phyloP scores from a whole-genome alignment of 2,888 invertebrate species.

The Linhomoeus sp. region DNA sequence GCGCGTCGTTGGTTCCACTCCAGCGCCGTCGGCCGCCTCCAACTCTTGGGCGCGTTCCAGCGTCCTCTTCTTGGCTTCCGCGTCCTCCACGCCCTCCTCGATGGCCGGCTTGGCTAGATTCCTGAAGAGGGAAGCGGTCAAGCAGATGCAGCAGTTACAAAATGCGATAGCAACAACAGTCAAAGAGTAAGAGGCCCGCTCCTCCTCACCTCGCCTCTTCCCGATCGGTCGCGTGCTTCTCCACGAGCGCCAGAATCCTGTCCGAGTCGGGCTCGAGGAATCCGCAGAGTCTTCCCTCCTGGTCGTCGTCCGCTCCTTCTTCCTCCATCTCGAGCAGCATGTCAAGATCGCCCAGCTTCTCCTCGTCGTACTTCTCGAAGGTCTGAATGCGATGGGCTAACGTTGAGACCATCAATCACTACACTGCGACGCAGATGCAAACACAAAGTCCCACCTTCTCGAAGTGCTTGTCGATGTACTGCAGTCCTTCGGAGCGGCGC shows the following conservation, averaged over 20 bases:
- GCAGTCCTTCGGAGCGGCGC: constrained; percentile 56
- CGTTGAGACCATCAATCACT: no score
- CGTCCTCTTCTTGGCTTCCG: constrained; percentile 16
- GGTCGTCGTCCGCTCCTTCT: constrained; percentile 52
- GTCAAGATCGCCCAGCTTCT: constrained; percentile 68
- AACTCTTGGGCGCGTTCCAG: constrained; percentile 10
- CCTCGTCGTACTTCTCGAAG: constrained; percentile 65
- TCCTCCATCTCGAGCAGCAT: constrained; percentile 37
- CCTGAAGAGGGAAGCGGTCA: no score
- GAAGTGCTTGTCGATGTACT: constrained; percentile 63
- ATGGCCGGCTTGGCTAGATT: no score
- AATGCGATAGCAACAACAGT: no score
- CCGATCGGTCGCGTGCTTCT: constrained; percentile 46
- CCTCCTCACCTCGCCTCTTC: constrained; percentile 29
- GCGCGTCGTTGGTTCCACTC: constrained; percentile 4
- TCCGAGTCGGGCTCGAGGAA: constrained; percentile 47
- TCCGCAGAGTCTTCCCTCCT: constrained; percentile 56
- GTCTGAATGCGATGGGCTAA: constrained; percentile 36
- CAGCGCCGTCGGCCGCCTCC: constrained; percentile 3
- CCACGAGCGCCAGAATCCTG: constrained; percentile 47
- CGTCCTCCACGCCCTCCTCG: constrained; percentile 13
- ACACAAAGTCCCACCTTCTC: no score
- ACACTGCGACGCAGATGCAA: no score
- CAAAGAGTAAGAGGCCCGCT: not conserved
- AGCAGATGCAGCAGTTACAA: no score